A percentile compares a stretch with the other conserved stretches of the same genome.
Evolutionary conservation across 2,888 invertebrate species (phyloP).

Genomic region (Brachypalpus laphriformis): DNA sequence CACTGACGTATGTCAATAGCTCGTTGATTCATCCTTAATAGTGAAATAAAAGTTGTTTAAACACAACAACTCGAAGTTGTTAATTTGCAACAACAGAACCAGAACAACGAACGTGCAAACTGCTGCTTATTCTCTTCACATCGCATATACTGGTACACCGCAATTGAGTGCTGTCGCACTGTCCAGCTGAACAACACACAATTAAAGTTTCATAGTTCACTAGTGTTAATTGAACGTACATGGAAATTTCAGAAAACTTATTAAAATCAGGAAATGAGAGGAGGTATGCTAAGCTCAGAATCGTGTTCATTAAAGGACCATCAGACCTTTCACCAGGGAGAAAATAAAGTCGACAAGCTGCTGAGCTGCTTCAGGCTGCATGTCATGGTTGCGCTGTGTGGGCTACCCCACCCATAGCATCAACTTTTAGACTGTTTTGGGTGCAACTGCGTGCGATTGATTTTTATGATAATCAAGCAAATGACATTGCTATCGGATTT

Average conservation of each 20-base stretch:
- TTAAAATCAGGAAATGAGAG: slow-evolving; percentile 31
- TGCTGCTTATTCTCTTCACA: background rate
- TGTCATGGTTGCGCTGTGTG: too few species aligned
- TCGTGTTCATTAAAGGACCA: background rate
- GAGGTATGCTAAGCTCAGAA: background rate
- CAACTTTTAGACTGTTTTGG: background rate
- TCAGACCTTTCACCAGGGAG: background rate
- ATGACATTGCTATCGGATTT: background rate
- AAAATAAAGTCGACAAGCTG: background rate
- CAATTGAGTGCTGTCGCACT: background rate
- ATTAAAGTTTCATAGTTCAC: slow-evolving; percentile 6
- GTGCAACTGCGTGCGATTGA: background rate
- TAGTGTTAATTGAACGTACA: slow-evolving; percentile 32
- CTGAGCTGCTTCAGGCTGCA: too few species aligned
- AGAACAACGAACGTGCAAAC: slow-evolving; percentile 38
- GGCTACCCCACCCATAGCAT: background rate
- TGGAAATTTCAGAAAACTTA: slow-evolving; percentile 1
- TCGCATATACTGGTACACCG: background rate
- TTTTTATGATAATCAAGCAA: background rate
- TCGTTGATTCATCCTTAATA: slow-evolving; percentile 1
- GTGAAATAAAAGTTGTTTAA: slow-evolving; percentile 7
- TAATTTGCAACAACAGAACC: slow-evolving; percentile 23
- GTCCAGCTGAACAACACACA: background rate
- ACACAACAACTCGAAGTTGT: background rate
- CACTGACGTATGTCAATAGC: background rate